Base-by-base conservation (phyloP, 2,113 vertebrate species). In the Tursiops truncatus region DNA sequence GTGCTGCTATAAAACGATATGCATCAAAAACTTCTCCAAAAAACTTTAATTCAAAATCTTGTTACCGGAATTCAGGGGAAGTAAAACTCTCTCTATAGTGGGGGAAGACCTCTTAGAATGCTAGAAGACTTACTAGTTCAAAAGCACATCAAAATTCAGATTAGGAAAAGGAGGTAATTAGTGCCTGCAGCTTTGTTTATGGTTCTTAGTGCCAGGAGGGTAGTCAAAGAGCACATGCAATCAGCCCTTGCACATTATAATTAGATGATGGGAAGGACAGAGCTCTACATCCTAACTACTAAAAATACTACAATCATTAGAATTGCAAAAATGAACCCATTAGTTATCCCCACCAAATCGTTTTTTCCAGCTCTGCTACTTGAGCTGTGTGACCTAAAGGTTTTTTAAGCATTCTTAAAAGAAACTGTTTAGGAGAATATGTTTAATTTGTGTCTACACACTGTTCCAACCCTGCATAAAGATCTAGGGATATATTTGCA, bases 181-280 rank as follows among this genome's bases (percentile, higher is more conserved):
- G 56, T 1, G 62, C 97, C 96, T 98, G 86, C 94, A 97, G 96
- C 97, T 98, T 98, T 98, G 97, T 98, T 98, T 97, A 97, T 88
- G 81, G 95, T 95, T 94, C 9, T 71, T 10, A 63, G 90, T 96
- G 95, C 97, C 98, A 97, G 92, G 91, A 65, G 96, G 31, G 60
- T 14, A 96, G 94, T 97, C 97, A 94, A 95, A 96, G 97, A 76
- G 70, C 62, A 96, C 21, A 6, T 21, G 71, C 31, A 97, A 97
- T 86, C 96, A 96, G 80, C 76, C 87, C 26, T 90, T 97, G 71
- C 85, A 97, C 83, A 96, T 70, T 91, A 86, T 91, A 98, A 98
- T 97, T 97, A 97, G 79, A 94, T 73, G 41, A 90, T 71, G 93
- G 95, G 97, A 97, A 97, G 91, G 94, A 96, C 89, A 88, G 44